phyloP scores from a whole-genome alignment of 2,888 invertebrate species.

The Zygothrica quintamaculata region DNA sequence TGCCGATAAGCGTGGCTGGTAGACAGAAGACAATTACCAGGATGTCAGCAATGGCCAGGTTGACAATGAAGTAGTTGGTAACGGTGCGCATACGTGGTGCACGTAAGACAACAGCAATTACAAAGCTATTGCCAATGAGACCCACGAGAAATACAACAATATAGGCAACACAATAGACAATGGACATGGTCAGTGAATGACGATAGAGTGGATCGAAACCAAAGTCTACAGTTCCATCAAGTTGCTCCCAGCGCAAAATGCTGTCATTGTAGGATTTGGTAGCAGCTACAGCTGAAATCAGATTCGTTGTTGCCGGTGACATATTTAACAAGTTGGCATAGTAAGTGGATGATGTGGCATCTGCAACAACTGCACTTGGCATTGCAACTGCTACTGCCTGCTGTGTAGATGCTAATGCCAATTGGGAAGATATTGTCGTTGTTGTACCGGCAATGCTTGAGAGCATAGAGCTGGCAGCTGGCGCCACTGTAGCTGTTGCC shows the following conservation, averaged over 20 bases:
- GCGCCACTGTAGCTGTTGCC: slow-evolving; percentile 75
- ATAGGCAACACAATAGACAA: slow-evolving; percentile 93
- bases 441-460: slow-evolving; percentile 47
- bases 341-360: slow-evolving; percentile 69
- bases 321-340: slow-evolving; percentile 69
- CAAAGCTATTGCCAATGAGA: slow-evolving; percentile 94
- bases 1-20: slow-evolving; percentile 96
- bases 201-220: slow-evolving; percentile 90
- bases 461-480: slow-evolving; percentile 60
- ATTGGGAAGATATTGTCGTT: slow-evolving; percentile 36
- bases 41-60: slow-evolving; percentile 96
- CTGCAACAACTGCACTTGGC: slow-evolving; percentile 27
- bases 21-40: slow-evolving; percentile 97
- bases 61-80: slow-evolving; percentile 97
- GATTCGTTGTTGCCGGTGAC: slow-evolving; percentile 69
- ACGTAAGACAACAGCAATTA: slow-evolving; percentile 94
- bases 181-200: slow-evolving; percentile 92
- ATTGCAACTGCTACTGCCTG: slow-evolving; percentile 38
- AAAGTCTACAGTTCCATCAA: slow-evolving; percentile 67
- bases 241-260: slow-evolving; percentile 76
- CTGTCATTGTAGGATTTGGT: slow-evolving; percentile 68
- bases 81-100: slow-evolving; percentile 96
- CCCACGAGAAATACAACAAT: slow-evolving; percentile 93
- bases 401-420: slow-evolving; percentile 28
- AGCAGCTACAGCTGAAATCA: slow-evolving; percentile 61